A percentile compares a stretch with the other conserved stretches of the same genome.
These are phyloP conservation scores for Lasioglossum marginatum DNA, from an alignment of 2,888 invertebrate species.

Conservation along the genomic window DNA sequence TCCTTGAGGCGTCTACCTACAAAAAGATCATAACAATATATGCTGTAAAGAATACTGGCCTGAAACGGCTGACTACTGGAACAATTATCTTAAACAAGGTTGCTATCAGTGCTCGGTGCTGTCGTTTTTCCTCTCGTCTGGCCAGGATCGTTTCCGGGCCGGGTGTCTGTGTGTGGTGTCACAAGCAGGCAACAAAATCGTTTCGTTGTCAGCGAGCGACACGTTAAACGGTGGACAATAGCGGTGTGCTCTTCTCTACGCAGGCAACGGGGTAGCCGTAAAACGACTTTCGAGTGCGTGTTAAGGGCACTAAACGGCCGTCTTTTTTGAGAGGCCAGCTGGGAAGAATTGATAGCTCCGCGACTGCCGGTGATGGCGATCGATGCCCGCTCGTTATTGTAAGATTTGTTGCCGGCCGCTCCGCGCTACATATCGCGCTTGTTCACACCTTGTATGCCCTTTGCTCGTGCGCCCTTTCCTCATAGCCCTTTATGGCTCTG, in stretches of 20 bases:
- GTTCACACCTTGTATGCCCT: conserved; percentile 52
- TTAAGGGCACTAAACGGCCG: conserved; percentile 70
- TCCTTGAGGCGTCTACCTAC: too few species aligned
- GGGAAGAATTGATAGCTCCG: conserved; percentile 72
- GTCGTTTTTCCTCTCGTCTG: not conserved
- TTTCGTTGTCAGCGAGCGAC: conserved; percentile 48
- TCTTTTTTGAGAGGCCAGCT: conserved; percentile 66
- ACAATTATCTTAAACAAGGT: not conserved
- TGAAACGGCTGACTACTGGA: not conserved
- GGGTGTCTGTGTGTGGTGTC: conserved; percentile 18
- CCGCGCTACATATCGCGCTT: conserved; percentile 40
- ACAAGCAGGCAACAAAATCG: conserved; percentile 50
- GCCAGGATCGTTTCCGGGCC: not conserved
- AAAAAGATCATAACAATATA: too few species aligned
- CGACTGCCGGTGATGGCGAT: conserved; percentile 72
- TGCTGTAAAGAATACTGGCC: not conserved
- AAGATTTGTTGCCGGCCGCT: conserved; percentile 69
- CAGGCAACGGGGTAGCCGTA: conserved; percentile 45
- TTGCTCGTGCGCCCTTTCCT: not conserved
- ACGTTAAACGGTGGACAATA: conserved; percentile 54
- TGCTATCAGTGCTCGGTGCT: not conserved
- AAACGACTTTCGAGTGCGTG: conserved; percentile 66
- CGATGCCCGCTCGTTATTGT: conserved; percentile 70
- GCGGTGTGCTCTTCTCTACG: conserved; percentile 23
- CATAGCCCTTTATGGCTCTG: conserved; percentile 34